Base-by-base conservation (phyloP, 2,888 invertebrate genomes). In the Papilio protenor region DNA sequence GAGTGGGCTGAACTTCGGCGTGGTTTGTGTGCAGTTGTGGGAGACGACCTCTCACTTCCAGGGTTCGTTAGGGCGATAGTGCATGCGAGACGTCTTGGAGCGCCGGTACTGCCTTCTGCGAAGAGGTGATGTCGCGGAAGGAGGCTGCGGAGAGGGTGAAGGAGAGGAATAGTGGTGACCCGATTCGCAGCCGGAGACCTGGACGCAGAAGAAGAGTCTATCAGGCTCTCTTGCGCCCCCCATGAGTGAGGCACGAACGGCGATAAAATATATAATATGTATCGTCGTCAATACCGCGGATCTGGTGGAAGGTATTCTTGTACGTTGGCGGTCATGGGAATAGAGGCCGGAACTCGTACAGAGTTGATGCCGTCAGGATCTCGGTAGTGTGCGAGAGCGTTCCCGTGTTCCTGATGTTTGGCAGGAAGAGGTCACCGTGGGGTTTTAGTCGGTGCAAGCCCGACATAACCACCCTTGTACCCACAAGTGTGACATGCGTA, bases 71-170 rank as follows among this genome's bases (percentile, higher is more conserved):
- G 33, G 66, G 66, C 8, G 4, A 66, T 66, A 40, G 2, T 66
- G 16, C 6, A 2, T 45, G 40, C 66, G 66, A 66, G n/a, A 66
- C n/a, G 14, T 40, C 52, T 18, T 52, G 52, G 52, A 52, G 18
- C 52, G 18, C 52, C 52, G 16, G 52, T 5, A 16, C 14, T 52
- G 16, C 52, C 52, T 52, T 52, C 52, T 52, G 52, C 52, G 52
- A 52, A 52, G 18, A 16, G n/a, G 66, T 66, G 14, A 66, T 66
- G 66, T 66, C 2, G 66, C 40, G n/a, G 66, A 66, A 66, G 66
- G 45, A 45, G 40, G 40, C 66, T 66, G 66, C 66, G 8, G 66
- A 40, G 66, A 33, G 66, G n/a, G 66, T 18, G 18, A 66, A 45
- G n/a, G 66, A 66, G 40, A 45, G 66, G n/a, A 40, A 14, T 14